These are phyloP conservation scores for Myotis lucifugus DNA, from an alignment of 2,113 vertebrate species.

Conservation along the genomic window DNA sequence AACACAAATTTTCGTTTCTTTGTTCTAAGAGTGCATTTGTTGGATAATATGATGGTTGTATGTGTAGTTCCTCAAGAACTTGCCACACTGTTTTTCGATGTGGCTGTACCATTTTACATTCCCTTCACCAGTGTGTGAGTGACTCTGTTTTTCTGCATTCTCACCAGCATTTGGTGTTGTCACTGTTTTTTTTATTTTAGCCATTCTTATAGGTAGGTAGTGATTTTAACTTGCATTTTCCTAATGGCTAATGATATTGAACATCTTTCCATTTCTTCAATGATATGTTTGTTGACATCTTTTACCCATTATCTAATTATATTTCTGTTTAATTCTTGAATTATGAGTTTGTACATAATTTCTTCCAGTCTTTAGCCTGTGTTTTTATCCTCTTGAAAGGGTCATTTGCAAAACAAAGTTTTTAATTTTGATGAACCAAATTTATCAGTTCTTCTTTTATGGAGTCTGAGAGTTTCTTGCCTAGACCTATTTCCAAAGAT, in stretches of 20 bases:
- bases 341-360: neutral
- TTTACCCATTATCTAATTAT: neutral
- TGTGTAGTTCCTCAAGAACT: neutral
- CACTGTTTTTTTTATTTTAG: neutral
- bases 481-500: neutral
- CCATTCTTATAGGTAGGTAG: neutral
- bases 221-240: neutral
- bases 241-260: neutral
- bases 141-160: neutral
- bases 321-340: constrained; percentile 1
- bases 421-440: neutral
- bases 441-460: neutral
- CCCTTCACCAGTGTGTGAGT: neutral
- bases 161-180: neutral
- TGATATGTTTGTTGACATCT: neutral
- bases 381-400: neutral
- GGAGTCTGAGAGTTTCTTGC: neutral
- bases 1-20: neutral
- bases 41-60: neutral
- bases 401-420: neutral
- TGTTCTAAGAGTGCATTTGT: neutral
- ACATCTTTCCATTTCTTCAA: neutral
- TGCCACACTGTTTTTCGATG: neutral
- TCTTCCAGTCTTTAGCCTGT: neutral
- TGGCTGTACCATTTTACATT: neutral